Base-by-base conservation (phyloP, 1,140 invertebrate species). In the Euura saliciscinereae region DNA sequence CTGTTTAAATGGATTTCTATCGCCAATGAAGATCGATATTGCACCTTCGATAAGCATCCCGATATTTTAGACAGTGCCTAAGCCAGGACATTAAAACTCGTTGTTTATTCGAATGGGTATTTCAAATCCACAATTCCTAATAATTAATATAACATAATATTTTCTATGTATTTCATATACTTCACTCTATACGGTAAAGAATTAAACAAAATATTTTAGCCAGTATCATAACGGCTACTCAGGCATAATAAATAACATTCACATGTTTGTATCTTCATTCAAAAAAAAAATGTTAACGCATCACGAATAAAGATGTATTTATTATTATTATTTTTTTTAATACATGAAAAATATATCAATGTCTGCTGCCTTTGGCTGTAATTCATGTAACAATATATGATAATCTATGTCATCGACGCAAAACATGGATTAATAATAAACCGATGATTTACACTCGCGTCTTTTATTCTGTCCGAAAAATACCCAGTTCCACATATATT, bases 301-400 rank as follows among this genome's bases (percentile, higher is more conserved):
- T 59, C 6, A 59, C 51, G 13, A 59, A 59, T 59, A 59, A 8
- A 6, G 13, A 59, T 59, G 51, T 11, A 59, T 59, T 59, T 59
- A n/a, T 59, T 8, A 59, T 28, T 28, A 28, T 28, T 28, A 28
- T 28, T 28, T 28, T 28, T 28, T 28, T 28, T 28, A 28, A 28
- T 28, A 28, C 28, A 28, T 28, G 28, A 66, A 44, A 73, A 69
- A 28, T 28, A 28, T 28, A 28, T 28, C 28, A 1, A 28, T 77
- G 71, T 28, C 66, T 69, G 68, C 68, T 74, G 68, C 43, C 70
- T 71, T 71, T 67, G n/a, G 65, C 42, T 66, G 45, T 45, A 68
- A 66, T n/a, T 45, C 65, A 68, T 11, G 43, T 44, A 71, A 65
- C 44, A 73, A 51, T 70, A 46, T 44, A 5, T 46, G 45, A 65